A percentile compares a stretch with the other conserved stretches of the same genome.
Evolutionary conservation across 2,888 invertebrate genomes (phyloP).

Genomic region (Netelia inedita): DNA sequence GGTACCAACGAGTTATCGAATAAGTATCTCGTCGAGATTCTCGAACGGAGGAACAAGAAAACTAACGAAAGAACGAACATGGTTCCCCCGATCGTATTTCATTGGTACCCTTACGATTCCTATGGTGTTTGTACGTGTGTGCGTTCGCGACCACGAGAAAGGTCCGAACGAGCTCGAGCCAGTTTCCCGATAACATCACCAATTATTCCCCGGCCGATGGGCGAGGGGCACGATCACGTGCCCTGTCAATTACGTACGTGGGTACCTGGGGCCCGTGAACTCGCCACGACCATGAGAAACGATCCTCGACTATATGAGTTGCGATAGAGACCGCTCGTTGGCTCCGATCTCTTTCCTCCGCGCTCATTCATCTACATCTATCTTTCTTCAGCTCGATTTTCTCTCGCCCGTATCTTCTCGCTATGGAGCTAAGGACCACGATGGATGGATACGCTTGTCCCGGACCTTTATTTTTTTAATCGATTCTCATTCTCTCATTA

Average conservation of each 20-base stretch:
- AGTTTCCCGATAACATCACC: constrained; percentile 80
- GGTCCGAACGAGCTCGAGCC: constrained; percentile 60
- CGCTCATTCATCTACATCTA: constrained; percentile 61
- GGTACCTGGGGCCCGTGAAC: constrained; percentile 69
- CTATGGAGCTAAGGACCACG: constrained; percentile 33
- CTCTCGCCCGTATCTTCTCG: constrained; percentile 34
- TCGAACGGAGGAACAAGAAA: not conserved
- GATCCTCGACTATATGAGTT: constrained; percentile 69
- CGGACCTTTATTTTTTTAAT: constrained; percentile 13
- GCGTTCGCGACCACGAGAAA: constrained; percentile 70
- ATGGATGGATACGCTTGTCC: constrained; percentile 46
- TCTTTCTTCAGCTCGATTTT: constrained; percentile 46
- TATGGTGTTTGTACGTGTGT: constrained; percentile 20
- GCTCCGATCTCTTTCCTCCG: constrained; percentile 32
- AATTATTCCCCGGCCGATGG: constrained; percentile 80
- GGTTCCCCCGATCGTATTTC: constrained; percentile 4
- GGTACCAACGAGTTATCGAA: constrained; percentile 70
- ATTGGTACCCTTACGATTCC: constrained; percentile 12
- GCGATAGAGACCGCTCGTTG: constrained; percentile 46
- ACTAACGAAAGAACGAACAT: constrained; percentile 8
- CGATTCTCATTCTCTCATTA: not conserved
- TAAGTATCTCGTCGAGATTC: constrained; percentile 62
- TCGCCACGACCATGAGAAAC: constrained; percentile 76
- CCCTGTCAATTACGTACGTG: constrained; percentile 81
- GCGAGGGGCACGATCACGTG: constrained; percentile 74